These are phyloP conservation scores for Stomatorhinus ivindoensis DNA, from an alignment of 2,113 vertebrate genomes.

Conservation along the genomic window DNA sequence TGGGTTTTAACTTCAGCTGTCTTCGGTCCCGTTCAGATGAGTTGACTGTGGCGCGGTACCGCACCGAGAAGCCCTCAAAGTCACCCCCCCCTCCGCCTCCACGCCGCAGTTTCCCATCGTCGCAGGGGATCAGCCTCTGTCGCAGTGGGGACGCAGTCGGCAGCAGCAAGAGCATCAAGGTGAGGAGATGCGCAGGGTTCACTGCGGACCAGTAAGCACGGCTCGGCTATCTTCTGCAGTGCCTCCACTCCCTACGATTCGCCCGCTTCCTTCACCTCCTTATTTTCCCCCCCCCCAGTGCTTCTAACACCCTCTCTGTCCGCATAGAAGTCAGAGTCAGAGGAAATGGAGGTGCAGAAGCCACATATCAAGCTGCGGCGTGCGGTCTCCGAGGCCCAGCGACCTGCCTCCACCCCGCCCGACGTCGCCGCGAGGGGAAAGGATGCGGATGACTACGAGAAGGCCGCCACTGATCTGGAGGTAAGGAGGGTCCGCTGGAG, in stretches of 20 bases:
- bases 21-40: conserved; percentile 61
- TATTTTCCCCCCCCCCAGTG: neutral
- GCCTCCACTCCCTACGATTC: neutral
- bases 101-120: conserved; percentile 85
- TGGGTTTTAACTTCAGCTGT: neutral
- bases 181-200: conserved; percentile 22
- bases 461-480: conserved; percentile 84
- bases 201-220: neutral
- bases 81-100: conserved; percentile 86
- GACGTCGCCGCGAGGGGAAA: conserved; percentile 76
- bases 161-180: conserved; percentile 73
- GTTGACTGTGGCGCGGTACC: conserved; percentile 75
- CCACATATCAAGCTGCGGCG: conserved; percentile 87
- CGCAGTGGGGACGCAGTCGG: conserved; percentile 80
- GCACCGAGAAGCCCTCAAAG: conserved; percentile 90
- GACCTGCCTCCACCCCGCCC: conserved; percentile 86
- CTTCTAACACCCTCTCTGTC: neutral
- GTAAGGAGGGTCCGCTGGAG: conserved; percentile 50
- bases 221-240: neutral
- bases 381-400: conserved; percentile 79
- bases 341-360: conserved; percentile 81
- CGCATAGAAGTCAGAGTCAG: conserved; percentile 78
- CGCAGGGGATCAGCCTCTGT: conserved; percentile 66
- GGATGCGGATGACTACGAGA: conserved; percentile 79
- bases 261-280: neutral